Percentiles rank a stretch among this genome's conserved stretches.
Conservation (phyloP, 2,113 vertebrate species). For the Tragelaphus buxtoni region DNA sequence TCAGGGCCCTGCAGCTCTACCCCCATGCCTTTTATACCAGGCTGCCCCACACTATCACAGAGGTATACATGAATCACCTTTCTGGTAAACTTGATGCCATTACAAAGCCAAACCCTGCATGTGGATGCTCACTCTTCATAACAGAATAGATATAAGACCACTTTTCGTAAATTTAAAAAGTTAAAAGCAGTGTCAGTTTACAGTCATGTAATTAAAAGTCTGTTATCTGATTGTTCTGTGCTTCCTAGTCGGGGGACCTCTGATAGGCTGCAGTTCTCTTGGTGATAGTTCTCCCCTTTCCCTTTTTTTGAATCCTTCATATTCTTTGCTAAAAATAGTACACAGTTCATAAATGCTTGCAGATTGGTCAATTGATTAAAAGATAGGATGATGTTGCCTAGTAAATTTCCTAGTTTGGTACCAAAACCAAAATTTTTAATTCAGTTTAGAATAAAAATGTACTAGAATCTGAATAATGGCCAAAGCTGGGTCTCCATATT, state of each 20-base stretch:
- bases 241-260: neutral
- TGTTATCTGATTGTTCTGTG: neutral
- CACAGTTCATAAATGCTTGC: neutral
- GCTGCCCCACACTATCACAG: neutral
- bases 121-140: neutral
- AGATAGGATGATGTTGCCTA: neutral
- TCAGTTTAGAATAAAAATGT: slow-evolving; percentile 30
- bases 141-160: neutral
- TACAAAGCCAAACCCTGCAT: neutral
- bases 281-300: neutral
- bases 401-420: neutral
- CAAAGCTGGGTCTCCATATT: slow-evolving; percentile 29
- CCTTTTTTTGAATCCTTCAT: neutral
- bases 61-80: neutral
- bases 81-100: slow-evolving; percentile 12
- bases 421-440: slow-evolving; percentile 20
- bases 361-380: neutral
- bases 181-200: neutral
- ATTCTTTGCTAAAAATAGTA: neutral
- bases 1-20: neutral
- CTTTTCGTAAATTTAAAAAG: neutral
- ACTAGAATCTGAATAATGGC: neutral
- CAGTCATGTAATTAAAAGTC: neutral
- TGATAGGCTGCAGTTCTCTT: neutral
- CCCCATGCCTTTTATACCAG: neutral